Conservation (phyloP, 1,140 invertebrate genomes). For the Bombyx mori region DNA sequence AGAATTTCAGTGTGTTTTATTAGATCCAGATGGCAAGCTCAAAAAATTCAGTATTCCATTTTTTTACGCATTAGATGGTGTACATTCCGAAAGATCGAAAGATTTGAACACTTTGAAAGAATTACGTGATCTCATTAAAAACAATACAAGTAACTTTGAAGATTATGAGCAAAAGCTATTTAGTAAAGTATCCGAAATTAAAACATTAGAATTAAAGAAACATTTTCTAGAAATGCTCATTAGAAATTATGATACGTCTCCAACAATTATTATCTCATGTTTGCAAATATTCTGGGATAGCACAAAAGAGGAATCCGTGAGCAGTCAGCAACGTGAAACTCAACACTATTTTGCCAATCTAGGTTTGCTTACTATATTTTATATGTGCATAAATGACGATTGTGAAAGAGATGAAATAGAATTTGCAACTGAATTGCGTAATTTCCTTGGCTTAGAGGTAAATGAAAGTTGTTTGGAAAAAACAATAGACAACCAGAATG, state of each 20-base stretch:
- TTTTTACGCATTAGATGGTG: conserved; percentile 90
- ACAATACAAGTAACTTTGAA: conserved; percentile 47
- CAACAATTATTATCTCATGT: conserved; percentile 71
- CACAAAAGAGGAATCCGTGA: conserved; percentile 22
- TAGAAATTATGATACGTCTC: conserved; percentile 73
- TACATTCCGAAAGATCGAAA: conserved; percentile 86
- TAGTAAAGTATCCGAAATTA: conserved; percentile 75
- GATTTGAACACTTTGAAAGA: conserved; percentile 90
- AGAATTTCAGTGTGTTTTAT: conserved; percentile 81
- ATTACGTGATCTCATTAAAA: conserved; percentile 78
- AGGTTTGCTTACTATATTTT: conserved; percentile 41
- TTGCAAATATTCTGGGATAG: conserved; percentile 66
- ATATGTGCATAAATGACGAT: conserved; percentile 38
- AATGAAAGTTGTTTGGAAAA: conserved; percentile 13
- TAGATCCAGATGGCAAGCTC: conserved; percentile 85
- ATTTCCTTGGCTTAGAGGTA: conserved; percentile 12
- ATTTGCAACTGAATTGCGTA: conserved; percentile 34
- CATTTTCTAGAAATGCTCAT: conserved; percentile 82
- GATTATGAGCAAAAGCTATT: conserved; percentile 69
- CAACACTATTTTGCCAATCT: conserved; percentile 45
- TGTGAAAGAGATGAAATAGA: conserved; percentile 30
- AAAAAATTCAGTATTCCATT: conserved; percentile 91
- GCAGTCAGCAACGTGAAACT: conserved; percentile 33
- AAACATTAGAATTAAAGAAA: conserved; percentile 80
- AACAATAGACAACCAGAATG: conserved; percentile 5